Evolutionary conservation across 2,113 vertebrate genomes (phyloP).

Genomic region (Sinocyclocheilus grahami): DNA sequence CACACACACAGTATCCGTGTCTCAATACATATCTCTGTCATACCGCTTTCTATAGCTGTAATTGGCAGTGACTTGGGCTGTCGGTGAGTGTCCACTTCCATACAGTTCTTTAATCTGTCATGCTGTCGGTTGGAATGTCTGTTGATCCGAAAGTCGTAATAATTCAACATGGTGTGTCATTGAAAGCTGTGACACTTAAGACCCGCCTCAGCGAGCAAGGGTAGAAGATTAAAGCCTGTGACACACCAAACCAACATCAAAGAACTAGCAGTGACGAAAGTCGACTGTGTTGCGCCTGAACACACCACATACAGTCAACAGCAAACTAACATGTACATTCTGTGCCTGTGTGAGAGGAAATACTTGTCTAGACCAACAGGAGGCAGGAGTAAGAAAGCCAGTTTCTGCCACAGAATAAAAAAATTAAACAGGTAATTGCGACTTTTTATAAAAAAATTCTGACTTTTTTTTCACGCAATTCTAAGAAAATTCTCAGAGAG

Average conservation of each 20-base stretch:
- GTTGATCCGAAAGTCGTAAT: background rate
- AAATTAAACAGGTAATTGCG: background rate
- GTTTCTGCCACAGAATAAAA: background rate
- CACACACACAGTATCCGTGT: background rate
- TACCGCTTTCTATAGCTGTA: background rate
- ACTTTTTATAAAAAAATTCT: too few species aligned
- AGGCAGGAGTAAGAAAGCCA: background rate
- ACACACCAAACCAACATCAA: background rate
- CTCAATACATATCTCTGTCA: background rate
- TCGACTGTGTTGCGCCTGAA: background rate
- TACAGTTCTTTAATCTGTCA: background rate
- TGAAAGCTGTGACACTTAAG: background rate
- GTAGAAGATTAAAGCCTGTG: background rate
- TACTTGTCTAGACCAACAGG: background rate
- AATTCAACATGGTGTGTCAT: slow-evolving; percentile 6
- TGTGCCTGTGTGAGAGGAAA: background rate
- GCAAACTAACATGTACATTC: background rate
- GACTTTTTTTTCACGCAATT: too few species aligned
- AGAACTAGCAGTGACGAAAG: background rate
- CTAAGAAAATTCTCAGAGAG: too few species aligned
- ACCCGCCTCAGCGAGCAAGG: background rate
- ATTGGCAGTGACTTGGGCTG: slow-evolving; percentile 10
- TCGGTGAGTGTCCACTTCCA: background rate
- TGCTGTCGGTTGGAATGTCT: background rate
- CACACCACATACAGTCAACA: background rate